Percentiles rank a stretch among this genome's conserved stretches.
Evolutionary conservation across 1,140 invertebrate species (phyloP).

Genomic region (Eumaeus atala): DNA sequence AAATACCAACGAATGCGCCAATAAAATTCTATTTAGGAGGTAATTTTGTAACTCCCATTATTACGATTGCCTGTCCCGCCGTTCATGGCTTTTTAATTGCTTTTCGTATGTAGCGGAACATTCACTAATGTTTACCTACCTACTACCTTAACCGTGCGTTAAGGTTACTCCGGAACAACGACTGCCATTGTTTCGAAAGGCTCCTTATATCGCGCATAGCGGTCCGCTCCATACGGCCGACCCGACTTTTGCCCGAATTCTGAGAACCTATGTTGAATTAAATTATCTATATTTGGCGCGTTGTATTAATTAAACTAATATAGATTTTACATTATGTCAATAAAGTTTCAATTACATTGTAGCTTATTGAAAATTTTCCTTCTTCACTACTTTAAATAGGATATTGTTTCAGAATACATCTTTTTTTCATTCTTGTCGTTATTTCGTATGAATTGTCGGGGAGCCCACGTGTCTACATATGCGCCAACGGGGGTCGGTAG

Average conservation of each 20-base stretch:
- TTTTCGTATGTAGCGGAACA: conserved; percentile 49
- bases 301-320: conserved; percentile 37
- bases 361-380: too few species aligned
- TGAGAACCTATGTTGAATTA: conserved; percentile 57
- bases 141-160: too few species aligned
- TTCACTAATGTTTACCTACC: conserved; percentile 57
- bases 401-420: too few species aligned
- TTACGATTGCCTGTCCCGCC: conserved; percentile 33
- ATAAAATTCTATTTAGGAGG: conserved; percentile 12
- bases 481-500: too few species aligned
- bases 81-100: conserved; percentile 61
- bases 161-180: conserved; percentile 48
- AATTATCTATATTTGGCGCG: conserved; percentile 42
- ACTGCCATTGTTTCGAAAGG: conserved; percentile 48
- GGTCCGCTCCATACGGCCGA: conserved; percentile 47
- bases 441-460: too few species aligned
- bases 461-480: too few species aligned
- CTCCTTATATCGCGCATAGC: conserved; percentile 61
- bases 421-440: too few species aligned
- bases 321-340: too few species aligned
- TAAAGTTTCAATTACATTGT: too few species aligned
- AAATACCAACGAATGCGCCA: too few species aligned
- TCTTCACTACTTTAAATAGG: too few species aligned
- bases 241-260: conserved; percentile 49
- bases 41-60: conserved; percentile 18